Base-by-base conservation (phyloP, 2,888 invertebrate species). In the Epirrita christyi region DNA sequence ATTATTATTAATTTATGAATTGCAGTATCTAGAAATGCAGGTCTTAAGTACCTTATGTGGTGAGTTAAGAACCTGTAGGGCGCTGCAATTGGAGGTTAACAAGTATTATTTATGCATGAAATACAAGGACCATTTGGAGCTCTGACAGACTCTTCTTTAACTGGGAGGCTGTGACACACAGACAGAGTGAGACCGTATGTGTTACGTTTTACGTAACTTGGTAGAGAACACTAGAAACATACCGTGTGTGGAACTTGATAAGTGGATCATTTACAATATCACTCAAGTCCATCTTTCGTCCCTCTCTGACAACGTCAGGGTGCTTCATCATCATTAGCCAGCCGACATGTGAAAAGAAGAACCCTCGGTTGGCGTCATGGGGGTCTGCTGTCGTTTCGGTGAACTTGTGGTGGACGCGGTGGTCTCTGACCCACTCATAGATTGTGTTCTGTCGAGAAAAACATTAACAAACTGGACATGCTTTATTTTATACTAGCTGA, bases 281-380 rank as follows among this genome's bases (percentile, higher is more conserved):
- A 34, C 93, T 94, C 93, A 97, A 94, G 78, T 98, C 97, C n/a
- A 98, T 89, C 71, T 94, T 94, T 51, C 92, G 93, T 27, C 98
- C 98, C 73, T 96, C 95, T 15, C 88, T 88, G 46, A 96, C 88
- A 0, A 98, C 97, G 58, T 96, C 96, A 0, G 97, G 97, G 81
- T 98, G 98, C 81, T 98, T 98, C 71, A 94, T 94, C 94, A 96
- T 94, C 95, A 96, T 95, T 14, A 98, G 92, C 98, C 98, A 98
- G 15, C 98, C 98, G 36, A 98, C 95, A 80, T 98, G 98, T 0
- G 98, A 93, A 86, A 98, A 98, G 90, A 97, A 97, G 86, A 98
- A 98, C 0, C 98, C 98, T 6, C 97, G 93, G 54, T 93, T 93
- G 3, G 95, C 94, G 80, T 97, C 95, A 79, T 97, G 97, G 0